A percentile compares a stretch with the other conserved stretches of the same genome.
Evolutionary conservation across 1,140 invertebrate species (phyloP).

Genomic region (Elysia chlorotica): DNA sequence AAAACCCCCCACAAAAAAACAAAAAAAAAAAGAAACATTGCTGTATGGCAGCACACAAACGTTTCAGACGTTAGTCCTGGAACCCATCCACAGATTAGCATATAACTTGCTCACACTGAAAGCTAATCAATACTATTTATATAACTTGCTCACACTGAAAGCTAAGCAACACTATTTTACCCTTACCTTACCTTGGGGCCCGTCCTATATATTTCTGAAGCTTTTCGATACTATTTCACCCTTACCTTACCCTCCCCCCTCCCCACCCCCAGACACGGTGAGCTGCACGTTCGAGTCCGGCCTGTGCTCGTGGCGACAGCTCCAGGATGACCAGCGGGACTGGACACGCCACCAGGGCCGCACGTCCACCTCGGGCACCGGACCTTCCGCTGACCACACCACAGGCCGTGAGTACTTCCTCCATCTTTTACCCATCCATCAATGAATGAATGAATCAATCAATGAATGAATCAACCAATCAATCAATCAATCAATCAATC

Average conservation of each 20-base stretch:
- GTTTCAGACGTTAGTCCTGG: too few species aligned
- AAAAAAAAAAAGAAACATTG: too few species aligned
- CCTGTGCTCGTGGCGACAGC: slow-evolving; percentile 77
- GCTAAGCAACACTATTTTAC: not conserved
- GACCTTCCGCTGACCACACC: slow-evolving; percentile 31
- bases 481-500: too few species aligned
- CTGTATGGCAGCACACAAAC: too few species aligned
- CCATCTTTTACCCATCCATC: too few species aligned
- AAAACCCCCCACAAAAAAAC: too few species aligned
- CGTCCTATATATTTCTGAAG: not conserved
- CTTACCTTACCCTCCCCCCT: not conserved
- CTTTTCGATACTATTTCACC: not conserved
- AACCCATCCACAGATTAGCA: too few species aligned
- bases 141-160: not conserved
- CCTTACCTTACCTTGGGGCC: not conserved
- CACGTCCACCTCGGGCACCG: slow-evolving; percentile 40
- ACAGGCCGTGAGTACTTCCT: not conserved
- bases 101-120: not conserved
- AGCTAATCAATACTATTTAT: not conserved
- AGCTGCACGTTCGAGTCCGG: slow-evolving; percentile 66
- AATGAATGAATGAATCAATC: too few species aligned
- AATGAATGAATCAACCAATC: too few species aligned
- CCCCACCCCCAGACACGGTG: slow-evolving; percentile 22
- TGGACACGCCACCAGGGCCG: slow-evolving; percentile 72
- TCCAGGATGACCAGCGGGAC: slow-evolving; percentile 75